A percentile compares a stretch with the other conserved stretches of the same genome.
These are phyloP conservation scores for Setophaga coronata DNA, from an alignment of 2,113 vertebrate genomes.

Conservation along the genomic window DNA sequence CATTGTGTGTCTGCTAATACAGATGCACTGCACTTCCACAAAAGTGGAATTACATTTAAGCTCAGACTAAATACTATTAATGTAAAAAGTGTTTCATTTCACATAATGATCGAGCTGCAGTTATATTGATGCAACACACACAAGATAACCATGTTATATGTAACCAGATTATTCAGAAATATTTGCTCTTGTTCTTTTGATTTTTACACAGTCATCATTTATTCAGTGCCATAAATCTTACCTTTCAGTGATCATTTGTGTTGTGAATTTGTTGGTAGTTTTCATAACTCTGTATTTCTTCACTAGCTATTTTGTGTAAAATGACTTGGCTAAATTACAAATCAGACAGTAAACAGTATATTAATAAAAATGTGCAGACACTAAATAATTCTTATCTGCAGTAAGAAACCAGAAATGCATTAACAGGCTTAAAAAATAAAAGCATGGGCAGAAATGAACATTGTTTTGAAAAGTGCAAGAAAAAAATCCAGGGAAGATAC, in stretches of 20 bases:
- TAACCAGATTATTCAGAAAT: neutral
- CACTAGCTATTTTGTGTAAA: neutral
- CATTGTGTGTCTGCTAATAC: slow-evolving; percentile 56
- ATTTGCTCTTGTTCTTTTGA: neutral
- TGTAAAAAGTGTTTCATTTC: slow-evolving; percentile 59
- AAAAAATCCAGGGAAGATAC: neutral
- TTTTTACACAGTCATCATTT: neutral
- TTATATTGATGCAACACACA: neutral
- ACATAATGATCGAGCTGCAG: slow-evolving; percentile 11
- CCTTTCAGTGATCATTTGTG: neutral
- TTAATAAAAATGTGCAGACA: neutral
- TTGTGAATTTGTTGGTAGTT: neutral
- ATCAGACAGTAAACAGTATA: neutral
- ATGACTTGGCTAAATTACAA: neutral
- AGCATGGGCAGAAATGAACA: neutral
- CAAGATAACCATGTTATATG: neutral
- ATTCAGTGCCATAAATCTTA: neutral
- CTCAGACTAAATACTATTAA: slow-evolving; percentile 52
- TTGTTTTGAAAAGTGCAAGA: neutral
- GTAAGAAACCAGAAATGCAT: neutral
- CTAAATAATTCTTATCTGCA: neutral
- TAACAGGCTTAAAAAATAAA: neutral
- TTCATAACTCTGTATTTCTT: neutral
- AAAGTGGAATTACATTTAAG: slow-evolving; percentile 36
- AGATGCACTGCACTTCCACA: slow-evolving; percentile 42